phyloP scores from a whole-genome alignment of 2,888 invertebrate genomes.

The Coremacera marginata region DNA sequence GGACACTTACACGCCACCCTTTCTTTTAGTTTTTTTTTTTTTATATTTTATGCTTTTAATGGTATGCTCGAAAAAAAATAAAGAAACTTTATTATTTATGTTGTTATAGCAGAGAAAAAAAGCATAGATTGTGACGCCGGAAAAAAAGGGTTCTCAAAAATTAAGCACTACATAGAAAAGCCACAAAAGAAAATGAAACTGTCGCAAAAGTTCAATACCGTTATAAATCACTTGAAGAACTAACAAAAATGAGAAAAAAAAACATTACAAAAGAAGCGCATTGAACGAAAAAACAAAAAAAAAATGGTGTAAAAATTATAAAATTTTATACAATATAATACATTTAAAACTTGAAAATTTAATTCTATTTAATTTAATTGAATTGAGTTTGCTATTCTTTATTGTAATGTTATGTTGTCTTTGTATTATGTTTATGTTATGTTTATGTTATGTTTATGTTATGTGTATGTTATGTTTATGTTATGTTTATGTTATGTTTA shows the following conservation, averaged over 20 bases:
- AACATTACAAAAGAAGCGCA: neutral
- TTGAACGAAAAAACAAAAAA: neutral
- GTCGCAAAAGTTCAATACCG: constrained; percentile 29
- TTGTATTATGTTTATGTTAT: too few relatives aligned
- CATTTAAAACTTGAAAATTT: too few relatives aligned
- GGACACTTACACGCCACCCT: constrained; percentile 64
- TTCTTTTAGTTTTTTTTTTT: constrained; percentile 57
- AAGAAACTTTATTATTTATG: constrained; percentile 20
- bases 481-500: too few relatives aligned
- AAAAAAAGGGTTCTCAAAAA: neutral
- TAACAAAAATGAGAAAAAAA: too few relatives aligned
- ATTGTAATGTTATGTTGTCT: too few relatives aligned
- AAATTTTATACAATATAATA: too few relatives aligned
- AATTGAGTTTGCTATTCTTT: too few relatives aligned
- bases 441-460: too few relatives aligned
- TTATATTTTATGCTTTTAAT: constrained; percentile 39
- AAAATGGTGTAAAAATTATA: too few relatives aligned
- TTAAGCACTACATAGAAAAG: neutral
- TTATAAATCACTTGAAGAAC: constrained; percentile 14
- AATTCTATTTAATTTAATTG: too few relatives aligned
- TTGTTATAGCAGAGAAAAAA: neutral
- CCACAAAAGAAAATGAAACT: constrained; percentile 25
- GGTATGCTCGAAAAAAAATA: constrained; percentile 32
- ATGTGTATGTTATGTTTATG: too few relatives aligned
- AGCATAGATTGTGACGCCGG: neutral